Evolutionary conservation across 1,140 invertebrate species (phyloP), one percentile per base, ranked within the genome.

Genomic region (Trachelipus rathkii): DNA sequence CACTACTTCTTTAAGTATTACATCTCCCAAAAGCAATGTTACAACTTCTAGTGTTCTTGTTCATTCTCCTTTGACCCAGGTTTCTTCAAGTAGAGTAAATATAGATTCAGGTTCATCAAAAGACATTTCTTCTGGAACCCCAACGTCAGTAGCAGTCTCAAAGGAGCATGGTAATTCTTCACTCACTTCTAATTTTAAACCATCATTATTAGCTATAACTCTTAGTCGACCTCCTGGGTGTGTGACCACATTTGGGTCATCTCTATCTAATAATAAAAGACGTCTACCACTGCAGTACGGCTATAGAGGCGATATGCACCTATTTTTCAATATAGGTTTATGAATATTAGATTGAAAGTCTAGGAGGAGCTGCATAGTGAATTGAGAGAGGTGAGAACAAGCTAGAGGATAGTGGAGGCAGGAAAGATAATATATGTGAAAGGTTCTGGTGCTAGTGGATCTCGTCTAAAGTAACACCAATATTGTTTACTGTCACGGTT

Each of bases 401-500:
- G 23, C 23, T 19, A 68, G n/a, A n/a, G n/a, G n/a, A n/a, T n/a
- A n/a, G n/a, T n/a, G n/a, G n/a, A n/a, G n/a, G n/a, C n/a, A n/a
- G n/a, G n/a, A n/a, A n/a, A n/a, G n/a, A n/a, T n/a, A n/a, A n/a
- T n/a, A n/a, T n/a, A n/a, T n/a, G n/a, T n/a, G n/a, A n/a, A n/a
- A n/a, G n/a, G n/a, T n/a, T n/a, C n/a, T n/a, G n/a, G n/a, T n/a
- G n/a, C n/a, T n/a, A n/a, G n/a, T 68, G 23, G 46, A 50, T 23
- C 75, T 10, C 50, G 23, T 24, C 73, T 53, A 66, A 53, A 24
- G 45, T 50, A 45, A 45, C n/a, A 74, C 66, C 33, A 45, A 45
- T 71, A 77, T 44, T 71, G 43, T 50, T 21, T 72, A 77, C 69
- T 73, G 71, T 71, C 72, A 69, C 50, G 70, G 45, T 71, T 33